Conservation (phyloP, 2,797 vertebrate genomes). For the Coranthus polyacanthus region DNA sequence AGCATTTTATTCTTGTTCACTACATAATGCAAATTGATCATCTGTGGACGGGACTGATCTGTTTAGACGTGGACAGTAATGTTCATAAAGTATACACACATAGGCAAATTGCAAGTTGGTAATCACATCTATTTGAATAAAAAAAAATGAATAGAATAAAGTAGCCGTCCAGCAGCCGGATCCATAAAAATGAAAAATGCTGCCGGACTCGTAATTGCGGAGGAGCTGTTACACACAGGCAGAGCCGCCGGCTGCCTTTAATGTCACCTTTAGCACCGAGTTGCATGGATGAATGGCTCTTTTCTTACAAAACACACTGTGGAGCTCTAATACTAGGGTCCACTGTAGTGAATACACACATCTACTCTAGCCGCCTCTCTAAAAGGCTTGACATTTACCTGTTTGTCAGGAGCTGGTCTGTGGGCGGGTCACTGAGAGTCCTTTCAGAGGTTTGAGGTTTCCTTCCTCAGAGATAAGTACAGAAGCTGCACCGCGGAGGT, state of each 20-base stretch:
- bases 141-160: too few relatives aligned
- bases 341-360: conserved; percentile 8
- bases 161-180: background rate
- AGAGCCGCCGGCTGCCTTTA: background rate
- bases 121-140: too few relatives aligned
- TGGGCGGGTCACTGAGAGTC: background rate
- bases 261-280: conserved; percentile 1
- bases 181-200: background rate
- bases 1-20: too few relatives aligned
- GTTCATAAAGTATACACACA: too few relatives aligned
- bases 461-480: conserved; percentile 6
- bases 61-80: too few relatives aligned
- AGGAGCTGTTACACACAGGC: too few relatives aligned
- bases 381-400: conserved; percentile 38
- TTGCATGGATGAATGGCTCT: conserved; percentile 22
- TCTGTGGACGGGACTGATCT: too few relatives aligned
- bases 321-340: conserved; percentile 9
- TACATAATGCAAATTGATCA: too few relatives aligned
- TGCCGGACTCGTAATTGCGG: too few relatives aligned
- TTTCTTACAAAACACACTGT: conserved; percentile 6
- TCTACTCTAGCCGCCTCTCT: conserved; percentile 7
- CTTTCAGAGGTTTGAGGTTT: conserved; percentile 17
- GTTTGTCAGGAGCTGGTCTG: conserved; percentile 1
- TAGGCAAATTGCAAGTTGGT: too few relatives aligned
- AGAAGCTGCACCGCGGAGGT: background rate